Evolutionary conservation across 2,113 vertebrate genomes (phyloP).

Genomic region (Machaerirhynchus nigripectus): DNA sequence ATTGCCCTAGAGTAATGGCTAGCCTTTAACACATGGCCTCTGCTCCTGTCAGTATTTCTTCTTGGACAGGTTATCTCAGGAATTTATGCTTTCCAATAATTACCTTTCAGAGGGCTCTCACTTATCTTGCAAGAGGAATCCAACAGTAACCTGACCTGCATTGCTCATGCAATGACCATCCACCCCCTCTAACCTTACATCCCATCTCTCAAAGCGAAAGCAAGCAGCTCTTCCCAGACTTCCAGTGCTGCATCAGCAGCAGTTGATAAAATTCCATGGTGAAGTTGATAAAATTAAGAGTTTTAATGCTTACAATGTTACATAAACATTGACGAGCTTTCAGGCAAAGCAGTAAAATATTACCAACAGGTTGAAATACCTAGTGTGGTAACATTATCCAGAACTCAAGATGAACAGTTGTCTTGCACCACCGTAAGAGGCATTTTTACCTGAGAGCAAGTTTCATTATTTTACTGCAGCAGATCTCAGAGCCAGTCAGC

Average conservation of each 20-base stretch:
- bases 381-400: not conserved
- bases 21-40: constrained; percentile 53
- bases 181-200: constrained; percentile 32
- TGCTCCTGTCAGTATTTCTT: constrained; percentile 69
- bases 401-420: not conserved
- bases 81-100: constrained; percentile 79
- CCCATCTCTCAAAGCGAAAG: constrained; percentile 24
- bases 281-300: constrained; percentile 26
- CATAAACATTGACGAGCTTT: not conserved
- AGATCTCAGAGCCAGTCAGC: not conserved
- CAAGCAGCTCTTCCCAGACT: not conserved
- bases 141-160: constrained; percentile 68
- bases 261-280: not conserved
- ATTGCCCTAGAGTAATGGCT: constrained; percentile 4
- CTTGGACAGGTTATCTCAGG: constrained; percentile 72
- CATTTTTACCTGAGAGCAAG: not conserved
- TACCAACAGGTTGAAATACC: not conserved
- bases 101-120: constrained; percentile 71
- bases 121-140: constrained; percentile 74
- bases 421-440: not conserved
- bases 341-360: not conserved
- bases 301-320: constrained; percentile 15
- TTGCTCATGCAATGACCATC: constrained; percentile 61
- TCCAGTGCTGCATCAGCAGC: constrained; percentile 11
- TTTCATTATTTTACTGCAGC: not conserved